Evolutionary conservation across 2,888 invertebrate genomes (phyloP), one percentile per base, ranked within the genome.

Genomic region (Dicyrtomina minuta): DNA sequence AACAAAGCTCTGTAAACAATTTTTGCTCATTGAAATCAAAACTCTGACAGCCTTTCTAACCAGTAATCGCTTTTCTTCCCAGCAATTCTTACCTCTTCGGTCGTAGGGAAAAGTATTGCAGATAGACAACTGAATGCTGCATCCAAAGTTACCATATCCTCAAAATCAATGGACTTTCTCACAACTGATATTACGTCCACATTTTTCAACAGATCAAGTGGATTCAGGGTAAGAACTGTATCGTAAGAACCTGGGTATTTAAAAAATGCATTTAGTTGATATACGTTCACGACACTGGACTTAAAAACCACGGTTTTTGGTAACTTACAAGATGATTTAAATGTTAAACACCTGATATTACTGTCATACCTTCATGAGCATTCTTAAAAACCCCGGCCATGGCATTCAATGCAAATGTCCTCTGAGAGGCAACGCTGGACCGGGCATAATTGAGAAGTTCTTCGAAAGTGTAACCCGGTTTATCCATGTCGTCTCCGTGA

Each of bases 401-500:
- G 0, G 90, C 89, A 70, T 88, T 88, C 17, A 96, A 84, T 1
- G 94, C 92, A 66, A 91, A 85, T 0, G 89, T 87, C 78, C 93
- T 86, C 82, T 97, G 96, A 79, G 94, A 93, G 20, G 87, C 86
- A n/a, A 92, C 85, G 53, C 89, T 85, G 72, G 85, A 85, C 17
- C 86, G 81, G 41, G 89, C 88, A 1, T 96, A 83, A 73, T 91
- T 89, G 78, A 96, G 88, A 0, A 96, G 82, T 83, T 97, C 97
- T 76, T 91, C 90, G 13, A 97, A 81, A 0, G 93, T 89, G 81
- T 96, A 97, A 0, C 96, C 96, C 1, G 96, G 92, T 72, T 93
- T 85, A 72, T 89, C 90, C 8, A 94, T 90, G 81, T 97, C 96
- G 75, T 93, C 91, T 0, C 96, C 96, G 82, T 97, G 97, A 81